Evolutionary conservation across 2,888 invertebrate species (phyloP).

Genomic region (Acronicta aceris): DNA sequence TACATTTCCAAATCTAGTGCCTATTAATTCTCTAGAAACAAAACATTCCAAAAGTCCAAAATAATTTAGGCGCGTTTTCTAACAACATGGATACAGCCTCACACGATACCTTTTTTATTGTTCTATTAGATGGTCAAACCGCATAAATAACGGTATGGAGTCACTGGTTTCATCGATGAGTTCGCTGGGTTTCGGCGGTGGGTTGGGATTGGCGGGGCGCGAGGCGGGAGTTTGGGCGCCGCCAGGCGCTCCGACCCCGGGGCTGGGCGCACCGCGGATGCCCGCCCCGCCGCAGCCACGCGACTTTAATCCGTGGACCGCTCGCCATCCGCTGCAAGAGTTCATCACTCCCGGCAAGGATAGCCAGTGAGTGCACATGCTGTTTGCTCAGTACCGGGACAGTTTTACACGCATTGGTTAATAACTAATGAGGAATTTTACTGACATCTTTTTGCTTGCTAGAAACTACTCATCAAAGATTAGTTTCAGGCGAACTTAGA

Average conservation of each 20-base stretch:
- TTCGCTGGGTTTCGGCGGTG: constrained; percentile 60
- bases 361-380: constrained; percentile 65
- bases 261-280: constrained; percentile 42
- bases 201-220: constrained; percentile 56
- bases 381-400: constrained; percentile 29
- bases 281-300: constrained; percentile 56
- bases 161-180: constrained; percentile 71
- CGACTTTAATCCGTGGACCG: constrained; percentile 84
- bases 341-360: constrained; percentile 72
- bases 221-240: constrained; percentile 72
- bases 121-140: constrained; percentile 67
- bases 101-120: not conserved
- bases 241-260: constrained; percentile 46
- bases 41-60: too few species aligned
- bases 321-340: constrained; percentile 79
- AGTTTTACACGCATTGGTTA: constrained; percentile 38
- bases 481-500: constrained; percentile 7
- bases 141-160: constrained; percentile 67
- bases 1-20: too few species aligned
- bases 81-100: too few species aligned
- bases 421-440: constrained; percentile 15
- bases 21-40: too few species aligned
- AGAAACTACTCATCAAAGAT: not conserved
- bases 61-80: not conserved
- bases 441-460: not conserved